A percentile compares a stretch with the other conserved stretches of the same genome.
These are phyloP conservation scores for Gisinianus flammeolus DNA, from an alignment of 2,888 invertebrate species.

Conservation along the genomic window DNA sequence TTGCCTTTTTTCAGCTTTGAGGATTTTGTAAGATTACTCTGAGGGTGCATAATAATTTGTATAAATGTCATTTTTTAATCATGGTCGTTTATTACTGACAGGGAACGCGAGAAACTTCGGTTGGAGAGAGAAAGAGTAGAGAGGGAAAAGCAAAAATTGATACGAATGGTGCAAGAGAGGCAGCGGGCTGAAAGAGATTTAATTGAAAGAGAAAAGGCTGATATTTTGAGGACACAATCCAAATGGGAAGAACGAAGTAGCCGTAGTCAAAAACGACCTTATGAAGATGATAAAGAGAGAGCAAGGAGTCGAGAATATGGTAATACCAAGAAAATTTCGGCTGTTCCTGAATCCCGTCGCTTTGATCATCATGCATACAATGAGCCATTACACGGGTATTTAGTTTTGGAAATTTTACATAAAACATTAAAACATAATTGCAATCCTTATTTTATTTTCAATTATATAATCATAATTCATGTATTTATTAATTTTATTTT, in stretches of 20 bases:
- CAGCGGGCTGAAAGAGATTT: constrained; percentile 72
- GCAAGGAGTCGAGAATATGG: constrained; percentile 23
- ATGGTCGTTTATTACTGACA: constrained; percentile 40
- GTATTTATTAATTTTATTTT: neutral
- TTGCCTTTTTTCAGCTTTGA: neutral
- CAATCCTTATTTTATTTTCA: neutral
- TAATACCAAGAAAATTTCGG: constrained; percentile 18
- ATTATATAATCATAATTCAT: neutral
- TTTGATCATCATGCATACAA: constrained; percentile 35
- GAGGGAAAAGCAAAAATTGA: constrained; percentile 82
- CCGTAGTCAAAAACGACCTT: constrained; percentile 46
- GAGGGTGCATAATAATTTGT: neutral
- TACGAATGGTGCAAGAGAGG: constrained; percentile 82
- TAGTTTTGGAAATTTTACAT: no score
- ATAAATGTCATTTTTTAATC: neutral
- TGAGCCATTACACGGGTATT: constrained; percentile 9
- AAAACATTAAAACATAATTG: neutral
- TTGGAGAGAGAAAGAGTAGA: constrained; percentile 87
- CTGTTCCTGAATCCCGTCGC: constrained; percentile 9
- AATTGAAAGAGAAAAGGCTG: constrained; percentile 74
- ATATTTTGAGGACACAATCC: constrained; percentile 71
- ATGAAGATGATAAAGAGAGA: constrained; percentile 38
- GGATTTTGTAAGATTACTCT: neutral
- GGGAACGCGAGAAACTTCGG: constrained; percentile 80
- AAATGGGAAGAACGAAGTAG: constrained; percentile 46